Conservation (phyloP, 2,797 vertebrate species). For the Protosalanx chinensis region DNA sequence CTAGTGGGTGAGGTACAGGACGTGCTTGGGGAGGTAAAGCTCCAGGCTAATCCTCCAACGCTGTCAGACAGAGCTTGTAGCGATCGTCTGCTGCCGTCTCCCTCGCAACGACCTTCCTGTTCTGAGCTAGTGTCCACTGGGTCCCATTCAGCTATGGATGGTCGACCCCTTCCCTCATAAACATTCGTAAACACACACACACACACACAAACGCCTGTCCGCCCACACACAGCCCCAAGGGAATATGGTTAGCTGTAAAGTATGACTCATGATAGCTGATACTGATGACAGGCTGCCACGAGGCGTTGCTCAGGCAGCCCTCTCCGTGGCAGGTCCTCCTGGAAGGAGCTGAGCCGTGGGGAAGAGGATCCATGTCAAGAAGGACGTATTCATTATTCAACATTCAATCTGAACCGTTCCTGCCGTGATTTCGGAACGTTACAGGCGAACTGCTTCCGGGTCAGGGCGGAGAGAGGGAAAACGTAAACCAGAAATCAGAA, state of each 20-base stretch:
- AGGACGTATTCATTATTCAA: no score
- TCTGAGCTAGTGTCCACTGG: background rate
- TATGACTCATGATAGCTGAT: conserved; percentile 3
- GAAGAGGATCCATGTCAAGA: no score
- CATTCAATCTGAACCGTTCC: background rate
- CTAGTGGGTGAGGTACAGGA: background rate
- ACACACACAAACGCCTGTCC: background rate
- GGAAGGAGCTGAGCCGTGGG: background rate
- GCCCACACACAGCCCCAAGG: background rate
- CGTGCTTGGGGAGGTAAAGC: background rate
- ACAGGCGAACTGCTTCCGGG: background rate
- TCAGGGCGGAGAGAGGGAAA: background rate
- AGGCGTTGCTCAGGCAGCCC: background rate
- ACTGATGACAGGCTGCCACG: background rate
- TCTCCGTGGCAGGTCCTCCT: background rate
- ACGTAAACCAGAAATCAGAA: background rate
- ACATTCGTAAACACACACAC: conserved; percentile 24
- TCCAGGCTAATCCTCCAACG: background rate
- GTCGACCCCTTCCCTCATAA: background rate
- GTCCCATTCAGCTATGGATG: background rate
- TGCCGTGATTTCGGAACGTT: background rate
- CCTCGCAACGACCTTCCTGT: background rate
- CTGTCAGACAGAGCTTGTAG: background rate
- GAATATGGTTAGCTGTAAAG: conserved; percentile 35
- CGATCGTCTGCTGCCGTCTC: background rate